Evolutionary conservation across 2,797 vertebrate genomes (phyloP).

Genomic region (Cirrhinus mrigala): DNA sequence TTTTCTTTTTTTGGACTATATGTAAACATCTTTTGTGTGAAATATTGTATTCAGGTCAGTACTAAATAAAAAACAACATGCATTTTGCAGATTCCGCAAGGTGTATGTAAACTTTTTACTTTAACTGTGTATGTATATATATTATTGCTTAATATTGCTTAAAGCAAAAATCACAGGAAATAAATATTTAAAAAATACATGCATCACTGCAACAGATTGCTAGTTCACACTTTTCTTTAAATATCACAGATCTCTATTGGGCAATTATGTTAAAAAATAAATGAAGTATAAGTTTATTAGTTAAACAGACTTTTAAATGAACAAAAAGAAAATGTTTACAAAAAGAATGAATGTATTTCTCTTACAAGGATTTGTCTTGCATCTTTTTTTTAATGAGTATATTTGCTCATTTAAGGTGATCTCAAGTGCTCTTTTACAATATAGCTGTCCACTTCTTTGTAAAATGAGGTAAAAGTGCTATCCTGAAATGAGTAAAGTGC

Average conservation of each 20-base stretch:
- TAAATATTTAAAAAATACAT: background rate
- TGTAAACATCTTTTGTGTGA: too few species aligned
- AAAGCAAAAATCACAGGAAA: background rate
- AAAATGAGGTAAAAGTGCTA: slow-evolving; percentile 55
- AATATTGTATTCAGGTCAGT: too few species aligned
- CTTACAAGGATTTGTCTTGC: background rate
- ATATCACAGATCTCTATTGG: background rate
- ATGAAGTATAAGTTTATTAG: background rate
- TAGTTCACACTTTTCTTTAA: background rate
- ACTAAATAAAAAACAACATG: too few species aligned
- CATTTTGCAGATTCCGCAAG: too few species aligned
- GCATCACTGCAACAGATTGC: background rate
- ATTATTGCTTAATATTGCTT: background rate
- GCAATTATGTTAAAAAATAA: background rate
- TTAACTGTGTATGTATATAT: too few species aligned
- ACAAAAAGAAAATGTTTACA: background rate
- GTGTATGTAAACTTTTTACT: too few species aligned
- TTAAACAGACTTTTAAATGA: background rate
- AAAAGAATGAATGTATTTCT: background rate
- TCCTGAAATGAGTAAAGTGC: slow-evolving; percentile 55
- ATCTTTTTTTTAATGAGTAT: background rate
- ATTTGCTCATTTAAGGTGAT: slow-evolving; percentile 73
- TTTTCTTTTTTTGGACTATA: too few species aligned
- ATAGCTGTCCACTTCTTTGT: slow-evolving; percentile 67
- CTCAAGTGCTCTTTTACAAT: slow-evolving; percentile 63